A percentile compares a stretch with the other conserved stretches of the same genome.
These are phyloP conservation scores for Symphodus melops DNA, from an alignment of 2,113 vertebrate genomes.

Conservation along the genomic window DNA sequence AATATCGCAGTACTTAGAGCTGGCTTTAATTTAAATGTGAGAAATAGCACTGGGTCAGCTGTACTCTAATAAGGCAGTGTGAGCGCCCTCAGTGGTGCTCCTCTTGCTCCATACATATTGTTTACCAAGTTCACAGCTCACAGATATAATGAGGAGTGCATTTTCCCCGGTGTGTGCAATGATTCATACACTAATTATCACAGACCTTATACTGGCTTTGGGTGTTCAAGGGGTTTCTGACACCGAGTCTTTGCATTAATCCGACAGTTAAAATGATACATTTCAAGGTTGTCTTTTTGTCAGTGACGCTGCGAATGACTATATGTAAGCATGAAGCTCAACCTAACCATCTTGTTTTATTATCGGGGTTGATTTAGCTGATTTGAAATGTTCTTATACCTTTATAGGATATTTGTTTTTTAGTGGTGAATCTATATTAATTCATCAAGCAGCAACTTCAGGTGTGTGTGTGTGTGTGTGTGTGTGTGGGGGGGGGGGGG, in stretches of 20 bases:
- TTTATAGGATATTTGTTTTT: no score
- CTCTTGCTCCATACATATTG: slow-evolving; percentile 24
- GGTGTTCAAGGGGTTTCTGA: slow-evolving; percentile 27
- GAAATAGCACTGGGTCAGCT: slow-evolving; percentile 42
- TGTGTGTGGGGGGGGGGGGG: no score
- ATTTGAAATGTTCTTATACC: no score
- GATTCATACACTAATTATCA: slow-evolving; percentile 51
- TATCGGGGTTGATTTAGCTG: no score
- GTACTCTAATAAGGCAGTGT: slow-evolving; percentile 42
- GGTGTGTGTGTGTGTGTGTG: no score
- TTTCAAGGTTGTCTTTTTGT: slow-evolving; percentile 9
- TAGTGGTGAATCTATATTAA: no score
- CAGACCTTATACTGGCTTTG: slow-evolving; percentile 16
- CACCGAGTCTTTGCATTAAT: slow-evolving; percentile 30
- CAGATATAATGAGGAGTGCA: slow-evolving; percentile 53
- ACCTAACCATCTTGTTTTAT: no score
- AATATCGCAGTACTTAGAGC: not conserved
- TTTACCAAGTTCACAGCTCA: slow-evolving; percentile 45
- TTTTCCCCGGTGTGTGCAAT: slow-evolving; percentile 14
- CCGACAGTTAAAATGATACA: slow-evolving; percentile 9
- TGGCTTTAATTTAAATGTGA: slow-evolving; percentile 43
- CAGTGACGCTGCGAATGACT: not conserved
- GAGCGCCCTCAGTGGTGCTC: slow-evolving; percentile 14
- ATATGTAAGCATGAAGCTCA: no score
- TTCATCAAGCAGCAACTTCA: no score